Conservation (phyloP, 2,888 invertebrate genomes). For the Cheilosia grossa region DNA sequence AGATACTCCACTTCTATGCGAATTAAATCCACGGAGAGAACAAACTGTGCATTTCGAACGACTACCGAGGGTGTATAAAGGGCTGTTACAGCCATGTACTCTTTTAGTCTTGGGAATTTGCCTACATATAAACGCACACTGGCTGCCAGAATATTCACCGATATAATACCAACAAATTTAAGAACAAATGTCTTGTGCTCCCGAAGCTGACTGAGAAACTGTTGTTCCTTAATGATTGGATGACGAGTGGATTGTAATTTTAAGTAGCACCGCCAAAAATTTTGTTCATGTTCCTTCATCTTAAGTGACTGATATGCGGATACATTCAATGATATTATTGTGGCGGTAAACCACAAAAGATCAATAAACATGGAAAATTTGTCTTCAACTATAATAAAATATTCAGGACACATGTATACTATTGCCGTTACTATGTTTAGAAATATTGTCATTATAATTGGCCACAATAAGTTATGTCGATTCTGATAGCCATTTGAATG, state of each 20-base stretch:
- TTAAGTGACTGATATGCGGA: no score
- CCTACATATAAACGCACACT: background rate
- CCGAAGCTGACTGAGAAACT: constrained; percentile 3
- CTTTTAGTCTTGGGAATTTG: background rate
- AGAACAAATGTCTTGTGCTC: constrained; percentile 30
- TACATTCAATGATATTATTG: no score
- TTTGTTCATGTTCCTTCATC: constrained; percentile 21
- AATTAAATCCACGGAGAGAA: constrained; percentile 75
- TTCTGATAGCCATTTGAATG: no score
- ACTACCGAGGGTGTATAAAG: background rate
- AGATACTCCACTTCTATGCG: constrained; percentile 77
- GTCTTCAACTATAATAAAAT: no score
- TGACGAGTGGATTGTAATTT: constrained; percentile 32
- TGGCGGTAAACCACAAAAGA: no score
- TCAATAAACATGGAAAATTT: no score
- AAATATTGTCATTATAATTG: no score
- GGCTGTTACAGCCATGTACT: background rate
- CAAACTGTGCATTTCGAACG: constrained; percentile 39
- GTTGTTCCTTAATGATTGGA: no score
- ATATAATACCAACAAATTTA: background rate
- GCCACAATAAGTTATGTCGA: no score
- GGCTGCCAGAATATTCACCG: background rate
- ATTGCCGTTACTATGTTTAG: no score
- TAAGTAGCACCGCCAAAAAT: constrained; percentile 40
- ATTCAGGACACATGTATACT: no score